Evolutionary conservation across 2,113 vertebrate species (phyloP).

Genomic region (Neogobius melanostomus): DNA sequence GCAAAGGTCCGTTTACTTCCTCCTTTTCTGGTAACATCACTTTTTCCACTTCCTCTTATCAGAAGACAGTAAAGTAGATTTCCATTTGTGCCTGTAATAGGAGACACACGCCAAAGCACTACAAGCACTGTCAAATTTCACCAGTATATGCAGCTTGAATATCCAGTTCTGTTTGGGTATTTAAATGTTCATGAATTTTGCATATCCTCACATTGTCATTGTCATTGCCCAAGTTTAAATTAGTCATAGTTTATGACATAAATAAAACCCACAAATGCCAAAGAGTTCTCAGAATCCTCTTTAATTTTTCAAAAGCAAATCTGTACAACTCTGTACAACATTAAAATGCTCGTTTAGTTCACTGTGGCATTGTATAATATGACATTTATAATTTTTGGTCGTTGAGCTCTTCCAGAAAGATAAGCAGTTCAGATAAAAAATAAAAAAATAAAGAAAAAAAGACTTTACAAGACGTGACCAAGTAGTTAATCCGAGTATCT

Average conservation of each 20-base stretch:
- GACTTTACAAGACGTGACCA: not conserved
- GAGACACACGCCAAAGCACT: not conserved
- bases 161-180: conserved; percentile 5
- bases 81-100: conserved; percentile 13
- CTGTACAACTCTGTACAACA: too few relatives aligned
- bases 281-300: too few relatives aligned
- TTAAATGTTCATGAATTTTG: not conserved
- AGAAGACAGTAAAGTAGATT: conserved; percentile 34
- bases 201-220: not conserved
- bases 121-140: not conserved
- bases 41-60: conserved; percentile 62
- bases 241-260: not conserved
- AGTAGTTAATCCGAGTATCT: not conserved
- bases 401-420: too few relatives aligned
- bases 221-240: not conserved
- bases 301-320: too few relatives aligned
- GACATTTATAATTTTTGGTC: too few relatives aligned
- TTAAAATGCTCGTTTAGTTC: not conserved
- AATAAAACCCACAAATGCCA: not conserved
- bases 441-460: not conserved
- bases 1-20: conserved; percentile 48
- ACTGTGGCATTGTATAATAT: not conserved
- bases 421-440: not conserved
- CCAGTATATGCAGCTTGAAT: conserved; percentile 1
- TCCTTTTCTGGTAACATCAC: conserved; percentile 32